phyloP scores from a whole-genome alignment of 2,888 invertebrate species.

The Acheta domesticus region DNA sequence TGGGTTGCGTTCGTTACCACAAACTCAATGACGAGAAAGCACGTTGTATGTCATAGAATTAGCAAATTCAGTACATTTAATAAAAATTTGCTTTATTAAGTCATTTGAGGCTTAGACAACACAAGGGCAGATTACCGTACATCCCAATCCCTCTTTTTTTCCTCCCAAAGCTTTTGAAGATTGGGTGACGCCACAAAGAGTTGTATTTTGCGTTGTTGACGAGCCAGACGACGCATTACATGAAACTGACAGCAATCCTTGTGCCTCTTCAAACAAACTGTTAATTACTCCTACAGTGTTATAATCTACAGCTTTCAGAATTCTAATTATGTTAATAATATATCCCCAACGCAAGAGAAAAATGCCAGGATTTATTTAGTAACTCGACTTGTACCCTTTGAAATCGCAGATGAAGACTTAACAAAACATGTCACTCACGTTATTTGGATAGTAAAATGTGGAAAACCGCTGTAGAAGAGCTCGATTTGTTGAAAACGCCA shows the following conservation, averaged over 20 bases:
- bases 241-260: too few relatives aligned
- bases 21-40: neutral
- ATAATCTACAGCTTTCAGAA: too few relatives aligned
- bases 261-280: too few relatives aligned
- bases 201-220: neutral
- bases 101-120: neutral
- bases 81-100: neutral
- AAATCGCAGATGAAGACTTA: neutral
- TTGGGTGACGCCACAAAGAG: neutral
- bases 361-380: neutral
- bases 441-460: neutral
- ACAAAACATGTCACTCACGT: neutral
- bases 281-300: too few relatives aligned
- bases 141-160: neutral
- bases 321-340: too few relatives aligned
- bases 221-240: too few relatives aligned
- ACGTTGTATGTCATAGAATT: neutral
- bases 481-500: neutral
- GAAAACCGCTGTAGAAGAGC: neutral
- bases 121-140: neutral
- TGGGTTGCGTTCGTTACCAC: too few relatives aligned
- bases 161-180: neutral
- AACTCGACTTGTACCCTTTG: neutral
- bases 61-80: neutral
- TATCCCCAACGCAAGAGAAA: neutral